Conservation (phyloP, 2,888 invertebrate genomes). For the Tupiocoris notatus region DNA sequence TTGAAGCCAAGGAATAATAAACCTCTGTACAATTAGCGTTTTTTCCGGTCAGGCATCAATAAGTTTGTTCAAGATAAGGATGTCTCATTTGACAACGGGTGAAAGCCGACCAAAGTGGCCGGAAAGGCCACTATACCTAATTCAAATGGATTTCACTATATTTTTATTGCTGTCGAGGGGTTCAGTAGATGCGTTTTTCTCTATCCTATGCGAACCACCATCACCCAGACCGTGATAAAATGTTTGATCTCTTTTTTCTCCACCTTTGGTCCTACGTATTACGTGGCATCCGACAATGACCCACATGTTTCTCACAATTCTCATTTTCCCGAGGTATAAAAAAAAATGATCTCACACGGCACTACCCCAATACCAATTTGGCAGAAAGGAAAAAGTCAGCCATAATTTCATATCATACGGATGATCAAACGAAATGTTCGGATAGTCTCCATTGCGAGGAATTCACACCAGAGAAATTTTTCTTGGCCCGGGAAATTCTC, state of each 20-base stretch:
- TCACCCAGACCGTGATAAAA: neutral
- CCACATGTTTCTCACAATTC: neutral
- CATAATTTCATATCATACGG: neutral
- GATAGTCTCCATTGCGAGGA: neutral
- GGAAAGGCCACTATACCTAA: neutral
- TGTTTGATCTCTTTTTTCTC: neutral
- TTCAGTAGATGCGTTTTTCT: neutral
- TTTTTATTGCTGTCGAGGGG: conserved; percentile 1
- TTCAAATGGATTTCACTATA: neutral
- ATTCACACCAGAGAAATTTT: neutral
- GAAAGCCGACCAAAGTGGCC: neutral
- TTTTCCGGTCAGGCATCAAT: neutral
- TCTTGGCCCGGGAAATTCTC: neutral
- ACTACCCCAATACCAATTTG: conserved; percentile 20
- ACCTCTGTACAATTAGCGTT: too few relatives aligned
- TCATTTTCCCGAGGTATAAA: neutral
- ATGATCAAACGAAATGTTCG: neutral
- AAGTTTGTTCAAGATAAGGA: neutral
- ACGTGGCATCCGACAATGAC: neutral
- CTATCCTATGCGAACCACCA: neutral
- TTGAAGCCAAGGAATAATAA: too few relatives aligned
- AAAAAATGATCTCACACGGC: neutral
- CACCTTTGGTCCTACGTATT: neutral
- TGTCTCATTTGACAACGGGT: neutral
- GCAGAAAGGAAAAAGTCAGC: conserved; percentile 7